Conservation (phyloP, 2,888 invertebrate genomes). For the Ophion ventricosus region DNA sequence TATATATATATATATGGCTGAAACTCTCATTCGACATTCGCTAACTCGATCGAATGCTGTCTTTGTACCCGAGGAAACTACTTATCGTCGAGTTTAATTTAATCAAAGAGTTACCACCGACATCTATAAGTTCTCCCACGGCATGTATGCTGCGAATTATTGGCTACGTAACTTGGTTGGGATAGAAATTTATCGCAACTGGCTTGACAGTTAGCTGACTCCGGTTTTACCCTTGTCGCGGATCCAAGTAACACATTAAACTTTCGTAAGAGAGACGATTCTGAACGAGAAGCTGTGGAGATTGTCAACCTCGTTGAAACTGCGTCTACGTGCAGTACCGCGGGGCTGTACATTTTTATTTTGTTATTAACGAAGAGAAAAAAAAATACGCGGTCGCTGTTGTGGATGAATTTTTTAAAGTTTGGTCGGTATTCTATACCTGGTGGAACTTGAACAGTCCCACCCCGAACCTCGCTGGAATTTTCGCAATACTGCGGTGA, state of each 20-base stretch:
- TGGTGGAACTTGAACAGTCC: too few relatives aligned
- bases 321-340: background rate
- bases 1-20: background rate
- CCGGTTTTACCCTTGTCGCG: background rate
- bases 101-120: slow-evolving; percentile 6
- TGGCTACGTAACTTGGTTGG: background rate
- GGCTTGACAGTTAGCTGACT: background rate
- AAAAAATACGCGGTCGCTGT: background rate
- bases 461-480: too few relatives aligned
- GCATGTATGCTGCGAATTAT: background rate
- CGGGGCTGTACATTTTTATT: background rate
- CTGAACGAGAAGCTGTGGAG: background rate
- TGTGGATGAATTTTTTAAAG: background rate
- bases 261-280: background rate
- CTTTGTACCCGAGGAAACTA: slow-evolving; percentile 18
- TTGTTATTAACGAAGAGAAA: background rate
- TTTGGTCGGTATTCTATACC: too few relatives aligned
- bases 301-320: background rate
- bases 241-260: background rate
- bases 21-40: slow-evolving; percentile 3
- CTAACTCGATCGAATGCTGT: slow-evolving; percentile 14
- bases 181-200: slow-evolving; percentile 3
- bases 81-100: slow-evolving; percentile 26
- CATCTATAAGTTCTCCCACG: background rate
- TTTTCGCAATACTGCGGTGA: background rate